A percentile compares a stretch with the other conserved stretches of the same genome.
phyloP scores from a whole-genome alignment of 2,797 vertebrate genomes.

The Onychomys arenicola region DNA sequence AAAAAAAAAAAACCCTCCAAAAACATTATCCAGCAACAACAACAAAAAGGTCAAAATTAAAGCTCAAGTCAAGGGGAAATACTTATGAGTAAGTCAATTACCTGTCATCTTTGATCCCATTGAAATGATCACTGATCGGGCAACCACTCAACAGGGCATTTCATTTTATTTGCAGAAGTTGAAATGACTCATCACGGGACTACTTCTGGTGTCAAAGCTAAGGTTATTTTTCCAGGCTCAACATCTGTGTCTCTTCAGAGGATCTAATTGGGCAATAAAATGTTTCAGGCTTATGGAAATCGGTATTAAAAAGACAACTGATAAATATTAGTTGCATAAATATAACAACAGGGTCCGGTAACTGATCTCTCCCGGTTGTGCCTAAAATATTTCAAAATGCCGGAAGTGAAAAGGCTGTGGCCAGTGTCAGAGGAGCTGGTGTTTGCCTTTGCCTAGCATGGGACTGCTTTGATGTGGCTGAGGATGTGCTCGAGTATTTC shows the following conservation, averaged over 20 bases:
- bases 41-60: neutral
- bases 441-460: constrained; percentile 78
- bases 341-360: constrained; percentile 17
- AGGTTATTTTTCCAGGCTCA: constrained; percentile 74
- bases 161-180: constrained; percentile 66
- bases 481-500: constrained; percentile 85
- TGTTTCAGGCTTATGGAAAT: constrained; percentile 64
- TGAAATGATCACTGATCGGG: neutral
- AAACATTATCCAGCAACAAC: neutral
- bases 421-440: constrained; percentile 73
- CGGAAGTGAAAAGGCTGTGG: constrained; percentile 60
- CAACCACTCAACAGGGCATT: neutral
- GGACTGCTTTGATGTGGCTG: constrained; percentile 84
- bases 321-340: constrained; percentile 65
- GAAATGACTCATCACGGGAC: constrained; percentile 33
- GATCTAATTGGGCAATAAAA: constrained; percentile 74
- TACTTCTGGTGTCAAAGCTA: constrained; percentile 56
- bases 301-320: constrained; percentile 37
- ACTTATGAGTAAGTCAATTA: constrained; percentile 23
- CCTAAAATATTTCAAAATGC: constrained; percentile 46
- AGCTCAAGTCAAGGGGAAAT: neutral
- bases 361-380: constrained; percentile 22
- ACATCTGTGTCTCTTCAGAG: constrained; percentile 71
- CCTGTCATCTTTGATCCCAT: constrained; percentile 62
- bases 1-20: neutral